Base-by-base conservation (phyloP, 2,113 vertebrate species). In the Cygnus atratus region DNA sequence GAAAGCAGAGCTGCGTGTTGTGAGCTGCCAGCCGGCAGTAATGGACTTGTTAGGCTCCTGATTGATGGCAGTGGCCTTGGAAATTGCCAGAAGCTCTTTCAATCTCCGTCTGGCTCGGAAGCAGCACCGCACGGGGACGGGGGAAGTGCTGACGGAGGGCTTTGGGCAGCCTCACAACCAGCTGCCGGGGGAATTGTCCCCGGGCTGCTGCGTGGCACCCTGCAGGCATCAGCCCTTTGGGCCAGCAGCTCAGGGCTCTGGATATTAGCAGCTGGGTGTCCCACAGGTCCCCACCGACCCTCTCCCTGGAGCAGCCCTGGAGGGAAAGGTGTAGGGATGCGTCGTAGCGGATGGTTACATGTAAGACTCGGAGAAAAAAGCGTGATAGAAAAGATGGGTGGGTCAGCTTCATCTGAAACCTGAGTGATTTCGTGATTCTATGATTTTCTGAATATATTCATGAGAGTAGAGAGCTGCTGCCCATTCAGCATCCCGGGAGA, bases 1-100 rank as follows among this genome's bases (percentile, higher is more conserved):
- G 50, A 78, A 81, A 41, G 90, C 84, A 62, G 76, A 25, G 90
- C 33, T 48, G 87, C 33, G 33, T 83, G 80, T 66, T 79, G 84
- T 6, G 84, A 93, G 87, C 92, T 92, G 90, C 73, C 79, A 76
- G 74, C 90, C 74, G 87, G 61, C 87, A 66, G 66, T 86, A 79
- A 93, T 71, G 93, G 61, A 93, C 90, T 94, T n/a, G 95, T 93
- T 94, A 79, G 68, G 80, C 76, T 79, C 61, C 81, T 87, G 94
- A 90, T 84, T 26, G 82, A 92, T 82, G 80, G 77, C 19, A 2
- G 52, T 21, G 76, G 87, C 87, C 67, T 50, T 28, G 76, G 94
- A 87, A 88, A 91, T 67, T 41, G 88, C 92, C 92, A 96, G 95
- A 50, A 83, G 92, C 73, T 22, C 7, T 89, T 94, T 65, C 84